Conservation (phyloP, 2,113 vertebrate genomes). For the Spheniscus mendiculus region DNA sequence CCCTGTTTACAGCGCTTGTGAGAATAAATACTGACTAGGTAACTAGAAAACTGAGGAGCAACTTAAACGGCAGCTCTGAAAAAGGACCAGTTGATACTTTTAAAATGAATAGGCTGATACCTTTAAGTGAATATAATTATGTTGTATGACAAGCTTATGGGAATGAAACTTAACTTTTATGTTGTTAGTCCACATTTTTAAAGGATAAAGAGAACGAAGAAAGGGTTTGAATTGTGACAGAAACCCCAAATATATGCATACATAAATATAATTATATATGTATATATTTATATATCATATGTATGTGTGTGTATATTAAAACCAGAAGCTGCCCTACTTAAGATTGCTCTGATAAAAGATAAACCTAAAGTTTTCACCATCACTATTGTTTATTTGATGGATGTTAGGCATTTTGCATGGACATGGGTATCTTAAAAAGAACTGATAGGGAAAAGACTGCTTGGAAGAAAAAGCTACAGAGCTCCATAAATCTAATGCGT, state of each 20-base stretch:
- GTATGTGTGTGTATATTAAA: background rate
- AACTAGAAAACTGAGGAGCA: background rate
- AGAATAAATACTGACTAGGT: background rate
- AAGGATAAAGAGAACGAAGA: background rate
- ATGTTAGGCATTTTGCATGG: background rate
- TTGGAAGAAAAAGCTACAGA: background rate
- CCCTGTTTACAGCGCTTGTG: background rate
- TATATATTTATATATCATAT: background rate
- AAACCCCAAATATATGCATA: background rate
- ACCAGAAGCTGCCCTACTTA: background rate
- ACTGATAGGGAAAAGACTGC: background rate
- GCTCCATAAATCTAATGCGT: background rate
- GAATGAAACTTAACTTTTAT: background rate
- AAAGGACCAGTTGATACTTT: background rate
- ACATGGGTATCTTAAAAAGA: background rate
- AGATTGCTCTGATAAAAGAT: background rate
- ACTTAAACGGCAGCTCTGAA: background rate
- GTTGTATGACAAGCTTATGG: background rate
- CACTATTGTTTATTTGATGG: background rate
- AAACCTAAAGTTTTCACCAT: background rate
- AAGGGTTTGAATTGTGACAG: background rate
- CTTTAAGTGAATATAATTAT: background rate
- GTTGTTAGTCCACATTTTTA: background rate
- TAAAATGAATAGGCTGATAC: background rate
- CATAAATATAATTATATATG: background rate